Evolutionary conservation across 2,888 invertebrate species (phyloP).

Genomic region (Conistra vaccinii): DNA sequence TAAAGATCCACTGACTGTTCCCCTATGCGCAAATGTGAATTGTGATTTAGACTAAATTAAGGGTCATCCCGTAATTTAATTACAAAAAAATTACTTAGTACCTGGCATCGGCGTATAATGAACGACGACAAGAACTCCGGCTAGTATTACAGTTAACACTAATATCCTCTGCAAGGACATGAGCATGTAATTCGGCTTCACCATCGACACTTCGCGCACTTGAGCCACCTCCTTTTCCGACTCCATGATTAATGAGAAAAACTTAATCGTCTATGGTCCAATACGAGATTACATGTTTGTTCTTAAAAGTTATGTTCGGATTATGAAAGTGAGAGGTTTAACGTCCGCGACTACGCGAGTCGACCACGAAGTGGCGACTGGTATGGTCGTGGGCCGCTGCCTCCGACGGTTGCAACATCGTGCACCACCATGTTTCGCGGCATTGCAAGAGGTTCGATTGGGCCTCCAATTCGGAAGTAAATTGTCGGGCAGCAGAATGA

Average conservation of each 20-base stretch:
- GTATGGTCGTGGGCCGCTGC: constrained; percentile 65
- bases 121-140: constrained; percentile 93
- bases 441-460: constrained; percentile 65
- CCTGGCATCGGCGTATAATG: constrained; percentile 94
- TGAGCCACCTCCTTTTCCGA: constrained; percentile 77
- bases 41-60: background rate
- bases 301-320: constrained; percentile 48
- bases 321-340: constrained; percentile 58
- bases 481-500: constrained; percentile 75
- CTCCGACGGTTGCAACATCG: constrained; percentile 73
- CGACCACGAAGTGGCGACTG: constrained; percentile 86
- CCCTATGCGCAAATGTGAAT: background rate
- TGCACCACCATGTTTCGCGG: constrained; percentile 67
- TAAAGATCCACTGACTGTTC: constrained; percentile 17
- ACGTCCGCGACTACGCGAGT: constrained; percentile 83
- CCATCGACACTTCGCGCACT: constrained; percentile 72
- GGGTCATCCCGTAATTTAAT: background rate
- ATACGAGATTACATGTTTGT: constrained; percentile 73
- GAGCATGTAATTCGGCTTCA: constrained; percentile 89
- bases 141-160: constrained; percentile 92
- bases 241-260: constrained; percentile 75
- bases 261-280: constrained; percentile 41
- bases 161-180: constrained; percentile 92
- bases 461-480: constrained; percentile 84
- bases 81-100: constrained; percentile 71